Percentiles rank a stretch among this genome's conserved stretches.
Conservation (phyloP, 2,888 invertebrate species). For the Epirrhoe tristata region DNA sequence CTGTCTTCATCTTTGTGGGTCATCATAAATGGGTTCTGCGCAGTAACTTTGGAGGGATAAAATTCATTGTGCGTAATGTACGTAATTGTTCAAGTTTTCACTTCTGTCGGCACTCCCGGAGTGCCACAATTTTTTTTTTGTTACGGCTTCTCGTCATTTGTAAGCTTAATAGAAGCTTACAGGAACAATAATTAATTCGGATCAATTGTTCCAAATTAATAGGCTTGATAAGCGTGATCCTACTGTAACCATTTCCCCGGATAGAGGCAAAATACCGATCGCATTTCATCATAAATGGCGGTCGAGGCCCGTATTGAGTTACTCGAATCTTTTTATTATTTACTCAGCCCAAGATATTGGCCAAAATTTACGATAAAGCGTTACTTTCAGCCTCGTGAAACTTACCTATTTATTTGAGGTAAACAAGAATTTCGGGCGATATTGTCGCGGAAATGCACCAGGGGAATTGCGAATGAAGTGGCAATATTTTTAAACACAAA, state of each 20-base stretch:
- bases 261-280: slow-evolving; percentile 47
- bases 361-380: slow-evolving; percentile 25
- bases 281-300: slow-evolving; percentile 53
- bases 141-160: slow-evolving; percentile 4
- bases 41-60: no score
- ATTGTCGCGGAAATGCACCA: slow-evolving; percentile 17
- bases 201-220: slow-evolving; percentile 36
- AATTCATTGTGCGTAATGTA: no score
- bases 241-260: slow-evolving; percentile 50
- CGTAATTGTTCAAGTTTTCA: no score
- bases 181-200: slow-evolving; percentile 18
- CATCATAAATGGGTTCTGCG: no score
- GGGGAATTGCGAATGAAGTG: slow-evolving; percentile 30
- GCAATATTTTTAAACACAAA: slow-evolving; percentile 31
- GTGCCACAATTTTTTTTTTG: no score
- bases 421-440: slow-evolving; percentile 27
- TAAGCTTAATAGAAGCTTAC: slow-evolving; percentile 13
- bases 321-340: slow-evolving; percentile 53
- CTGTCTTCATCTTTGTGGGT: no score
- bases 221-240: slow-evolving; percentile 29
- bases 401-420: slow-evolving; percentile 13
- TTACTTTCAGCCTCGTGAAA: slow-evolving; percentile 18
- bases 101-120: no score
- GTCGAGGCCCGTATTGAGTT: slow-evolving; percentile 46
- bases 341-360: slow-evolving; percentile 42